phyloP scores from a whole-genome alignment of 2,113 vertebrate species.

The Burhinus oedicnemus region DNA sequence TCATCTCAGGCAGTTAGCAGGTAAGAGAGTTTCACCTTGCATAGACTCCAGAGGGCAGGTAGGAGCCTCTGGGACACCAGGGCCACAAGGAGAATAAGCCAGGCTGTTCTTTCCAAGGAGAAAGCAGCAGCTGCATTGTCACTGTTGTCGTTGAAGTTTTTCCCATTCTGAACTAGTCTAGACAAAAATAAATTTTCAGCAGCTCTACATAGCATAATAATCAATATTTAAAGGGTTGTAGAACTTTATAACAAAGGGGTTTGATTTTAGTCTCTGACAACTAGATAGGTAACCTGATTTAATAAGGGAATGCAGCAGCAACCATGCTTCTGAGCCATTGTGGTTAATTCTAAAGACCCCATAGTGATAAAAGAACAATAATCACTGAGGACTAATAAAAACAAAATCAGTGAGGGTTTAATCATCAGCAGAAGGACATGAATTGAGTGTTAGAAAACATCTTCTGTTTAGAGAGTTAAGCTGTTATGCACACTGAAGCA shows the following conservation, averaged over 20 bases:
- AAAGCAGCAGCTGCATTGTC: not conserved
- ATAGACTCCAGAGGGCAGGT: not conserved
- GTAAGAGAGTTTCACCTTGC: not conserved
- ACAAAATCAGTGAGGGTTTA: conserved; percentile 30
- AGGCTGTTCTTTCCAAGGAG: not conserved
- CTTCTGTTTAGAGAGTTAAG: conserved; percentile 54
- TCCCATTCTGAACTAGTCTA: not conserved
- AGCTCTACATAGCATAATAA: not conserved
- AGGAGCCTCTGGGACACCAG: not conserved
- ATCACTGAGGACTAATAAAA: conserved; percentile 58
- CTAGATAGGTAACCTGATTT: conserved; percentile 22
- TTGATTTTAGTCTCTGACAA: conserved; percentile 44
- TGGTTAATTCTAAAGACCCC: conserved; percentile 29
- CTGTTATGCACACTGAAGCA: conserved; percentile 19
- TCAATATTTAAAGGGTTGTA: conserved; percentile 52
- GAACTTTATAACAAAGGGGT: not conserved
- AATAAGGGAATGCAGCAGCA: conserved; percentile 6
- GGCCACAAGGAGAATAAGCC: not conserved
- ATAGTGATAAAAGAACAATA: conserved; percentile 50
- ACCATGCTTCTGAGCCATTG: not conserved
- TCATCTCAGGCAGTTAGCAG: not conserved
- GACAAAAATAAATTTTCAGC: conserved; percentile 25
- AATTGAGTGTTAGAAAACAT: conserved; percentile 47
- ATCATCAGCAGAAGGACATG: conserved; percentile 41
- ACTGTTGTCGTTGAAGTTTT: conserved; percentile 26